These are phyloP conservation scores for Subacronicta megacephala DNA, from an alignment of 2,888 invertebrate species.

Conservation along the genomic window DNA sequence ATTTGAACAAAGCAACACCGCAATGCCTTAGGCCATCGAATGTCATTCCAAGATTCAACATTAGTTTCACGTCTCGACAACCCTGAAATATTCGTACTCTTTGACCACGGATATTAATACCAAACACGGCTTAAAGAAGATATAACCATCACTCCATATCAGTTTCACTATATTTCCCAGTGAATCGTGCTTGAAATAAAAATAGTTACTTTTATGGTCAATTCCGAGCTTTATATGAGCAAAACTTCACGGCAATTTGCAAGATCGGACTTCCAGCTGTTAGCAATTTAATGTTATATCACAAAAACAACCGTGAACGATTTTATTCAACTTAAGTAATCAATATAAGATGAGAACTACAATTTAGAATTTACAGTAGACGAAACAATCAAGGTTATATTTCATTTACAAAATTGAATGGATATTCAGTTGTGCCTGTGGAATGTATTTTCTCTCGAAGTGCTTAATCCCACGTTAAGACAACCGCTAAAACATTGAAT, in stretches of 20 bases:
- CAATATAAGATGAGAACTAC: constrained; percentile 8
- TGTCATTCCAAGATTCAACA: constrained; percentile 80
- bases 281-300: constrained; percentile 33
- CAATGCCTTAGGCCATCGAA: constrained; percentile 76
- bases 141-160: constrained; percentile 41
- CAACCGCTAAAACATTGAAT: constrained; percentile 45
- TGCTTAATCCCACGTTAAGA: constrained; percentile 25
- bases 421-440: constrained; percentile 1
- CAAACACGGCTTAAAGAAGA: constrained; percentile 46
- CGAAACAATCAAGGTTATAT: background rate
- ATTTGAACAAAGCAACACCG: constrained; percentile 83
- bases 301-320: constrained; percentile 26
- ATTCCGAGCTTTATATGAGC: constrained; percentile 25
- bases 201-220: constrained; percentile 29
- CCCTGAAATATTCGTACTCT: constrained; percentile 62
- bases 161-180: constrained; percentile 28
- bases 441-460: constrained; percentile 15
- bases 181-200: constrained; percentile 24
- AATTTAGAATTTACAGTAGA: background rate
- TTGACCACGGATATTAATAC: constrained; percentile 51
- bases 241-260: constrained; percentile 44
- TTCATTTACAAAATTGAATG: background rate
- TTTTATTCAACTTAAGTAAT: background rate
- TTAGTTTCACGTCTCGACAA: constrained; percentile 77
- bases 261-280: constrained; percentile 27